A percentile compares a stretch with the other conserved stretches of the same genome.
These are phyloP conservation scores for Pedicia rivosa DNA, from an alignment of 2,888 invertebrate genomes.

Conservation along the genomic window DNA sequence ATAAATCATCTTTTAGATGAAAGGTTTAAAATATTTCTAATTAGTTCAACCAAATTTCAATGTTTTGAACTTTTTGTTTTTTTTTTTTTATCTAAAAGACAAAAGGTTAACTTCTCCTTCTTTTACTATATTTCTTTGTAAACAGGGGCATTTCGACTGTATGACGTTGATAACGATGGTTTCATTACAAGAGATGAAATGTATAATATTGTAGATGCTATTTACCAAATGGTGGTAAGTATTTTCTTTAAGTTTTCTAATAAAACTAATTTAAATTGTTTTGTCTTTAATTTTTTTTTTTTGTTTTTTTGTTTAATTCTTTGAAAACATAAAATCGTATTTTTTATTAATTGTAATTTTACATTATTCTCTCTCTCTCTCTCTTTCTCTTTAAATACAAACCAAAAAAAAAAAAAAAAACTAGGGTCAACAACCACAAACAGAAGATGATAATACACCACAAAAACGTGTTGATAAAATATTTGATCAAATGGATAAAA, in stretches of 20 bases:
- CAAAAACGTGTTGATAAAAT: slow-evolving; percentile 96
- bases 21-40: no score
- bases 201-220: slow-evolving; percentile 94
- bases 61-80: no score
- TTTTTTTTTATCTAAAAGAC: no score
- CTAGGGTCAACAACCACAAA: slow-evolving; percentile 79
- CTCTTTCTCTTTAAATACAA: neutral
- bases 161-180: slow-evolving; percentile 92
- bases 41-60: no score
- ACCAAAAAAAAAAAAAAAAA: slow-evolving; percentile 14
- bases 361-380: neutral
- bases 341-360: neutral
- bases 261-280: neutral
- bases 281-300: neutral
- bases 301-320: neutral
- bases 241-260: slow-evolving; percentile 3
- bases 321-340: neutral
- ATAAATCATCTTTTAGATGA: no score
- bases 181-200: slow-evolving; percentile 92
- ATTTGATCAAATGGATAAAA: slow-evolving; percentile 98
- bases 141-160: slow-evolving; percentile 92
- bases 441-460: slow-evolving; percentile 82
- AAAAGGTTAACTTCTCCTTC: no score
- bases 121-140: no score
- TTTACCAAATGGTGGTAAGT: slow-evolving; percentile 97